phyloP scores from a whole-genome alignment of 2,888 invertebrate species.

The Agrotis ipsilon region DNA sequence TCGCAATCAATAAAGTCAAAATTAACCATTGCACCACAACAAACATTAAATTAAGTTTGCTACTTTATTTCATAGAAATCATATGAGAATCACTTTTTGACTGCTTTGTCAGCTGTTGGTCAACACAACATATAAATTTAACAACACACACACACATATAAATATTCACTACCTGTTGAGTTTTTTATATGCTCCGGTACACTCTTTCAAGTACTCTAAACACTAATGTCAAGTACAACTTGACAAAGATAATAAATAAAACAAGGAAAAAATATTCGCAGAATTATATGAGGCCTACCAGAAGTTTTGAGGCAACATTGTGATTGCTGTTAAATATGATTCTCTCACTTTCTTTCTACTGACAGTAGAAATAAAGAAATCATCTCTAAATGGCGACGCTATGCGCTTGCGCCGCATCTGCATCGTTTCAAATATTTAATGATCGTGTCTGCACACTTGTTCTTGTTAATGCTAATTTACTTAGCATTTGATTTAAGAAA shows the following conservation, averaged over 20 bases:
- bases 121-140: no score
- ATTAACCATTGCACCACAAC: no score
- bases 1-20: no score
- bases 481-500: background rate
- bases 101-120: background rate
- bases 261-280: background rate
- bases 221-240: background rate
- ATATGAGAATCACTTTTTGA: no score
- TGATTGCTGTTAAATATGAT: slow-evolving; percentile 46
- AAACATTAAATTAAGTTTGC: no score
- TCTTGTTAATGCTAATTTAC: slow-evolving; percentile 8
- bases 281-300: slow-evolving; percentile 15
- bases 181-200: background rate
- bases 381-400: slow-evolving; percentile 6
- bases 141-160: background rate
- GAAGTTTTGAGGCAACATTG: slow-evolving; percentile 2
- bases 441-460: slow-evolving; percentile 8
- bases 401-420: slow-evolving; percentile 11
- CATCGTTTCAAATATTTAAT: slow-evolving; percentile 3
- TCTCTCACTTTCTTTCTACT: slow-evolving; percentile 53
- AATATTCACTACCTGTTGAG: background rate
- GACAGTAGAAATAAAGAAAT: slow-evolving; percentile 46
- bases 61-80: no score
- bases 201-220: background rate
- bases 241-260: slow-evolving; percentile 8